These are phyloP conservation scores for Brachionus asplanchnoidis DNA, from an alignment of 1,140 invertebrate species.

Conservation along the genomic window DNA sequence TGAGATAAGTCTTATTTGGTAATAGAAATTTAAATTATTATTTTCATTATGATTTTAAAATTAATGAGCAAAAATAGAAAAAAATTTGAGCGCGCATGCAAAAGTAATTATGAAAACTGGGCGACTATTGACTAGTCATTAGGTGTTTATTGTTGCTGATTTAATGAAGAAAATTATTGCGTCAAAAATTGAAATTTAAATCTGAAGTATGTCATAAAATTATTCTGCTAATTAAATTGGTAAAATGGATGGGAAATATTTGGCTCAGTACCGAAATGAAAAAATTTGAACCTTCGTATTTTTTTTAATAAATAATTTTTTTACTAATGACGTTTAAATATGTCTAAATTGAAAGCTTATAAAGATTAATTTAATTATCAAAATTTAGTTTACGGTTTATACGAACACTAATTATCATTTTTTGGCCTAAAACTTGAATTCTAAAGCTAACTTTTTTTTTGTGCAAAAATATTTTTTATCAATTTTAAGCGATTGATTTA, in stretches of 20 bases:
- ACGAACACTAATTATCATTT: not conserved
- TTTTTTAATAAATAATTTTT: not conserved
- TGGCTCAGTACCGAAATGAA: not conserved
- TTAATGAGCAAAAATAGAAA: not conserved
- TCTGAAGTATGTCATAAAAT: not conserved
- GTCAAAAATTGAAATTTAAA: not conserved
- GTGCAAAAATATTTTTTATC: not conserved
- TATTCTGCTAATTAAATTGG: not conserved
- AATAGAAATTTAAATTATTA: not conserved
- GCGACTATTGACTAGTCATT: not conserved
- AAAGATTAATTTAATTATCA: slow-evolving; percentile 1
- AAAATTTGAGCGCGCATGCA: not conserved
- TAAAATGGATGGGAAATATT: not conserved
- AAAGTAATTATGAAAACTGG: not conserved
- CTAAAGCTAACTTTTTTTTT: not conserved
- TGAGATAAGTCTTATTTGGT: too few relatives aligned
- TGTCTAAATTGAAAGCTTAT: not conserved
- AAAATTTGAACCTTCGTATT: not conserved
- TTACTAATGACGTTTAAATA: not conserved
- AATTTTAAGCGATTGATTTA: not conserved
- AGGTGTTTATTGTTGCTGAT: not conserved
- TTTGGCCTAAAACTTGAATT: not conserved
- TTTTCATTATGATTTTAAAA: not conserved
- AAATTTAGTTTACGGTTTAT: not conserved
- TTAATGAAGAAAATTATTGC: not conserved